Evolutionary conservation across 2,797 vertebrate species (phyloP).

Genomic region (Psittacula echo): DNA sequence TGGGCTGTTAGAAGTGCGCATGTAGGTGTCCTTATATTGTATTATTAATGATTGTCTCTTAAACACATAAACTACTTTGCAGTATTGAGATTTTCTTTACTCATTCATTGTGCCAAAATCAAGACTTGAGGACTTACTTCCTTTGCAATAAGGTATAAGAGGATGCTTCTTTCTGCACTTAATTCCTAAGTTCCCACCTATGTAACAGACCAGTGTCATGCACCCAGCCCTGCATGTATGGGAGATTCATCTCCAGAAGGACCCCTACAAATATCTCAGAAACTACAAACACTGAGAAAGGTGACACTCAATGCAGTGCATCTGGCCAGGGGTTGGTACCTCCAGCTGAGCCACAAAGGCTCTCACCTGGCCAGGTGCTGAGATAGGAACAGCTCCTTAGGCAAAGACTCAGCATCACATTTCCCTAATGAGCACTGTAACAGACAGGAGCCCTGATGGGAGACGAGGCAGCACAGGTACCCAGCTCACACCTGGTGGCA

Average conservation of each 20-base stretch:
- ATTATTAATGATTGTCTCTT: neutral
- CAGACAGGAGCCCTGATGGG: neutral
- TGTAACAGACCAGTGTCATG: fast-evolving
- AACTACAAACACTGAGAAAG: neutral
- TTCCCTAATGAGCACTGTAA: neutral
- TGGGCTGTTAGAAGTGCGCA: neutral
- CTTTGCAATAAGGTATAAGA: neutral
- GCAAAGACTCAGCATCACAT: neutral
- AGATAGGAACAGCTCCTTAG: neutral
- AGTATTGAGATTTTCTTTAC: neutral
- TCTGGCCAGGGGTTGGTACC: neutral
- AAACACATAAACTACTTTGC: neutral
- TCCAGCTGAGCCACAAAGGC: neutral
- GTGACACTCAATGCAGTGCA: neutral
- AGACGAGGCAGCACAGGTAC: neutral
- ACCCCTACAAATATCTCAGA: neutral
- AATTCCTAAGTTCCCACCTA: neutral
- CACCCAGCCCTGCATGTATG: fast-evolving
- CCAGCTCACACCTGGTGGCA: fast-evolving
- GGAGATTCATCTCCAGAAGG: neutral
- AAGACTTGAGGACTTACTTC: neutral
- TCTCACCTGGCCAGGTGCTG: neutral
- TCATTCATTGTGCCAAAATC: neutral
- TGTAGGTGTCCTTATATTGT: neutral
- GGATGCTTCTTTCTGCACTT: neutral